phyloP scores from a whole-genome alignment of 2,888 invertebrate genomes.

The Limnephilus auricula region DNA sequence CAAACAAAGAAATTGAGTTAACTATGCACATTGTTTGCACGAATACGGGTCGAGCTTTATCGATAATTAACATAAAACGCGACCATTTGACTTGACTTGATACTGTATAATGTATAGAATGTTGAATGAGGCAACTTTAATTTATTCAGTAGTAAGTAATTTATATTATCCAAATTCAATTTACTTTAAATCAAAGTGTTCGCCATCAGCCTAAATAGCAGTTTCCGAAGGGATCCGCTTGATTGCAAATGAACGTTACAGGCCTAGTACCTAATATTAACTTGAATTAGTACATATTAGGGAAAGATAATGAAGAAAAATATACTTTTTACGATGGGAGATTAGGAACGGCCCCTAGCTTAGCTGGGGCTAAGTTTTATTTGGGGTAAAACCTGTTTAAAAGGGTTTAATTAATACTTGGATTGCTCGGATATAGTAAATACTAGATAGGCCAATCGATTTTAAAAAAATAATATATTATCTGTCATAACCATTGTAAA shows the following conservation, averaged over 20 bases:
- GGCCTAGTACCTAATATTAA: constrained; percentile 31
- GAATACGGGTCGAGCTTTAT: no score
- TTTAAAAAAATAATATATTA: background rate
- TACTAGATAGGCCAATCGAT: background rate
- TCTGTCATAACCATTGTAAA: background rate
- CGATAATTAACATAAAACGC: no score
- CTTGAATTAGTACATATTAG: constrained; percentile 18
- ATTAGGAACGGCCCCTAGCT: background rate
- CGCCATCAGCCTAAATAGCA: background rate
- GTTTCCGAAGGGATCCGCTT: background rate
- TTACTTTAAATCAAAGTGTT: background rate
- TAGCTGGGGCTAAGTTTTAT: background rate
- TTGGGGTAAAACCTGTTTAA: background rate
- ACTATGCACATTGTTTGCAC: no score
- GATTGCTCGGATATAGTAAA: background rate
- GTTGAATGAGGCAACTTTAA: no score
- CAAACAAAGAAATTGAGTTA: no score
- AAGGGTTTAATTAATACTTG: background rate
- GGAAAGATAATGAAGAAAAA: constrained; percentile 39
- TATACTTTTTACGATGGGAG: constrained; percentile 30
- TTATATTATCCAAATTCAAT: background rate
- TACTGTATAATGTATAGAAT: no score
- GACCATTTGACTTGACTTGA: no score
- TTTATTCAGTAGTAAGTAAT: background rate
- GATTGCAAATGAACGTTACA: constrained; percentile 18